Conservation (phyloP, 2,888 invertebrate species). For the Xestia ashworthii region DNA sequence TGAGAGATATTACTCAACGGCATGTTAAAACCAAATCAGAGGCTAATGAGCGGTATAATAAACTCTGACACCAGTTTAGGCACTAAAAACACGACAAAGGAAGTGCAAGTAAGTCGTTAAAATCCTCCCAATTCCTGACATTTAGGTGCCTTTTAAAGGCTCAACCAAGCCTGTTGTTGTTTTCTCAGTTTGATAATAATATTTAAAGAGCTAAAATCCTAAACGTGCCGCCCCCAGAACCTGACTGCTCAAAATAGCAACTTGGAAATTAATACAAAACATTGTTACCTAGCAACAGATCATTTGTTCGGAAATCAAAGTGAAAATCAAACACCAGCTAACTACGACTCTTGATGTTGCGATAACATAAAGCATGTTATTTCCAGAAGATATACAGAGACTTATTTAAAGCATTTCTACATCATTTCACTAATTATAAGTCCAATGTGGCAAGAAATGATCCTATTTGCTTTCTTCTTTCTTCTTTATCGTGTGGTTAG, state of each 20-base stretch:
- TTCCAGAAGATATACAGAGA: neutral
- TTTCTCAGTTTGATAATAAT: neutral
- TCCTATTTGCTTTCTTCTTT: no score
- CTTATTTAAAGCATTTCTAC: neutral
- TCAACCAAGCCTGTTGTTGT: neutral
- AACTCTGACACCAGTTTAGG: no score
- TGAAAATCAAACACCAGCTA: slow-evolving; percentile 1
- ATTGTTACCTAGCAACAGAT: neutral
- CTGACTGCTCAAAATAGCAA: neutral
- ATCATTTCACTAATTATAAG: neutral
- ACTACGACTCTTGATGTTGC: neutral
- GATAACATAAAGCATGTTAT: neutral
- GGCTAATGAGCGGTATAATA: no score
- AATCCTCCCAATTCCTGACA: neutral
- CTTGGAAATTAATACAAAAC: neutral
- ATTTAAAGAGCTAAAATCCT: neutral
- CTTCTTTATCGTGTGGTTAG: no score
- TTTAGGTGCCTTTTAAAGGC: neutral
- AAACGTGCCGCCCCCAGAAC: neutral
- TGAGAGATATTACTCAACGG: no score
- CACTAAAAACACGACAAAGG: no score
- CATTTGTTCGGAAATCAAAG: slow-evolving; percentile 22
- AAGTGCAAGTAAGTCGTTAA: neutral
- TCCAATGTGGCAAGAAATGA: neutral
- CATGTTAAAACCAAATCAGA: no score